Base-by-base conservation (phyloP, 2,888 invertebrate species). In the Eretmocerus hayati region DNA sequence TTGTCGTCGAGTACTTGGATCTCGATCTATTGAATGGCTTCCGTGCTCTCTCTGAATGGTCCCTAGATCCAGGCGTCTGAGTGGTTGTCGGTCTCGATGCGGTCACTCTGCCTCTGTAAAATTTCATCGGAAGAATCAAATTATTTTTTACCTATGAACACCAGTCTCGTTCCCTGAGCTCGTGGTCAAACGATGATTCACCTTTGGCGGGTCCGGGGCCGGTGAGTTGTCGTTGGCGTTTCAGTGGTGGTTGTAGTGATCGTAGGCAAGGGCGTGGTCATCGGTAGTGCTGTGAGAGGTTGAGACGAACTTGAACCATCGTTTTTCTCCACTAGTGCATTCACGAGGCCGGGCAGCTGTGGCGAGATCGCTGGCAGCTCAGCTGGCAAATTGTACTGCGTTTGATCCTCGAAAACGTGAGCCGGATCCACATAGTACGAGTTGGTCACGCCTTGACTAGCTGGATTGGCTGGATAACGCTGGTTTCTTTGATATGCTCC, bases 311-410 rank as follows among this genome's bases (percentile, higher is more conserved):
- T 58, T 1, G 43, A 26, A 21, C 49, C 44, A 37, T 57, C 58
- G 26, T 67, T 63, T 53, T 74, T 72, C 50, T 81, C 81, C 56
- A 80, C 73, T 26, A 83, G 66, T 23, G 79, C 77, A 59, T 81
- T 81, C 0, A 82, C 78, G 20, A 81, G 64, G 0, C 79, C 78
- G 2, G 81, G 80, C 22, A 81, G 69, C 55, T 78, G 77, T 0
- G 80, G 77, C 15, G 77, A 79, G 36, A 80, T 72, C 1, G 77
- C 71, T 2, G 80, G 79, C 18, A 81, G 63, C 55, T 80, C 76
- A 1, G 77, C 74, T 3, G 79, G 78, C 32, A 80, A 59, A 46
- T 75, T 75, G 32, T 77, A 79, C 23, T 75, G 74, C 0, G 79
- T 77, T 37, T 47, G 38, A 22, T 59, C 54, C 9, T 55, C 56